Base-by-base conservation (phyloP, 2,888 invertebrate species). In the Drosophila meridionalis region DNA sequence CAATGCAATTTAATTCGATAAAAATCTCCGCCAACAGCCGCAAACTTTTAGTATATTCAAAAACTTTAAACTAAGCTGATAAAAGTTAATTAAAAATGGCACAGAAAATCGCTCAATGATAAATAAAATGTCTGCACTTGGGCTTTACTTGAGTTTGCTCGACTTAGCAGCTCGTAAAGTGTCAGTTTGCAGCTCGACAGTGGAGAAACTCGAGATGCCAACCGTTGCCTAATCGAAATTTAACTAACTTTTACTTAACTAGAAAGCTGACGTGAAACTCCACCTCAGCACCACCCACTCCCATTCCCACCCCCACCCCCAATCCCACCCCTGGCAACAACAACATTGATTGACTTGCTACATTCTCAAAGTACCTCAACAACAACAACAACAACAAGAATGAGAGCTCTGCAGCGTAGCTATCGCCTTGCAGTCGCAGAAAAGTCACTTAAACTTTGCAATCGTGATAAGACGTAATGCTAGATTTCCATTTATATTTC, bases 391-490 rank as follows among this genome's bases (percentile, higher is more conserved):
- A 50, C 45, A 62, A 74, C n/a, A 69, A 56, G 30, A 34, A 61
- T n/a, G 43, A 64, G 2, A 36, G 38, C 63, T 56, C 38, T 61
- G 40, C 14, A 74, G 62, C 55, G 42, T 34, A 63, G 76, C 62
- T 78, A 79, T 78, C 82, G 70, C 71, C 75, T 79, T 82, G 88
- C 90, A 90, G 83, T 85, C 82, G 86, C 77, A 82, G 81, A 87
- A 88, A 89, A 89, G 83, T 87, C 91, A 89, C 91, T 92, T 92
- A 78, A 92, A 90, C 83, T 89, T 90, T 92, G 82, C 89, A 87
- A 92, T 92, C 93, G 73, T 74, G 90, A 91, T 89, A 89, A 82
- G 81, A 78, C 75, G 81, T 83, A 91, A 85, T 90, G 83, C 84
- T 82, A 92, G 91, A 92, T 92, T 91, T 91, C 84, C 91, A 90